These are phyloP conservation scores for Papilio elwesi DNA, from an alignment of 2,888 invertebrate species.

Conservation along the genomic window DNA sequence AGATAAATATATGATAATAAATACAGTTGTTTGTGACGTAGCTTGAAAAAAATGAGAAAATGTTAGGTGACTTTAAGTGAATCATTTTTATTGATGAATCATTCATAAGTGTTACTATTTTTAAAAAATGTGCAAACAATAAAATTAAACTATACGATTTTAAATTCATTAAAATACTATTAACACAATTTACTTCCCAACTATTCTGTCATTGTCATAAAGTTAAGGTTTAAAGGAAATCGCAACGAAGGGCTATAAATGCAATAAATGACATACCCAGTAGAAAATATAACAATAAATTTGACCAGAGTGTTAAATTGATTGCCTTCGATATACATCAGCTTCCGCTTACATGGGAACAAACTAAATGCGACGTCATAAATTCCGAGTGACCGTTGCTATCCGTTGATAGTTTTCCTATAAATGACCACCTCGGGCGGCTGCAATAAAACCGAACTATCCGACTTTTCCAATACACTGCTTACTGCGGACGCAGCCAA, in stretches of 20 bases:
- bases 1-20: too few relatives aligned
- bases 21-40: too few relatives aligned
- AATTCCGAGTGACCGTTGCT: slow-evolving; percentile 59
- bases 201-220: neutral
- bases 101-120: too few relatives aligned
- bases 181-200: neutral
- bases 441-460: slow-evolving; percentile 76
- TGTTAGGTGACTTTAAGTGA: too few relatives aligned
- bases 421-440: slow-evolving; percentile 78
- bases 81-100: too few relatives aligned
- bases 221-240: neutral
- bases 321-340: slow-evolving; percentile 50
- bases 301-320: slow-evolving; percentile 37
- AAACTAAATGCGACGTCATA: slow-evolving; percentile 72
- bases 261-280: neutral
- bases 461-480: slow-evolving; percentile 82
- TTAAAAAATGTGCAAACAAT: too few relatives aligned
- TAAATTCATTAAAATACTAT: too few relatives aligned
- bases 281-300: slow-evolving; percentile 24
- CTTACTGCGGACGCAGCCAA: slow-evolving; percentile 73
- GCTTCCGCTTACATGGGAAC: slow-evolving; percentile 51
- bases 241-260: neutral
- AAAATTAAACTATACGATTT: too few relatives aligned
- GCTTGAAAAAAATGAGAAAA: too few relatives aligned
- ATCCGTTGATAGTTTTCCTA: slow-evolving; percentile 78